These are phyloP conservation scores for Brachionus paranguensis DNA, from an alignment of 1,140 invertebrate species.

Conservation along the genomic window DNA sequence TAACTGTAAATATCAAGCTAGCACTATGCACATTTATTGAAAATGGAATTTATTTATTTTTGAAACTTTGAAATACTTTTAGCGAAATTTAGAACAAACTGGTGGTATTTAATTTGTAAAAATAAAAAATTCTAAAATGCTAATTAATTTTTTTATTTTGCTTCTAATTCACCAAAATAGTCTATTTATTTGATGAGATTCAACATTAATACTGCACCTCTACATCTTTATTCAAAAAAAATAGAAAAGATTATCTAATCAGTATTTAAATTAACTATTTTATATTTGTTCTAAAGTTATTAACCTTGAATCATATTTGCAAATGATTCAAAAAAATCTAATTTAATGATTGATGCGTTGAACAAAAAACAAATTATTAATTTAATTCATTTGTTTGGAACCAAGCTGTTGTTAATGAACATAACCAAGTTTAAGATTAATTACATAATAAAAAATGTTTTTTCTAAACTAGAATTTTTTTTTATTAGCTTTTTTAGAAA, in stretches of 20 bases:
- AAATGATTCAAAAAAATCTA: not conserved
- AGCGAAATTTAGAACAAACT: not conserved
- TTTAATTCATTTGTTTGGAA: not conserved
- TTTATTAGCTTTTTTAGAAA: not conserved
- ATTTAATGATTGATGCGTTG: not conserved
- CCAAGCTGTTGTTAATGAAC: not conserved
- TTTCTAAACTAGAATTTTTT: not conserved
- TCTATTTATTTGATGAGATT: not conserved
- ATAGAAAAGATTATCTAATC: not conserved
- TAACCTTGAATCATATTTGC: not conserved
- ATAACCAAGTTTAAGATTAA: not conserved
- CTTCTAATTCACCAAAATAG: not conserved
- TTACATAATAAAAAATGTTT: not conserved
- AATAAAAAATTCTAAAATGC: not conserved
- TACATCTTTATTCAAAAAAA: not conserved
- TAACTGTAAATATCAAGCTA: conserved; percentile 16
- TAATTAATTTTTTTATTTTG: not conserved
- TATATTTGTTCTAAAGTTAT: not conserved
- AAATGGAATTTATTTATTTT: not conserved
- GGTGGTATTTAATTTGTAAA: not conserved
- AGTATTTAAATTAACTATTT: not conserved
- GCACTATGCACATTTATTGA: not conserved
- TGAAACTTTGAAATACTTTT: conserved; percentile 7
- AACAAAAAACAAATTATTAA: not conserved
- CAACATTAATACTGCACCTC: not conserved